Conservation (phyloP, 64 coral and sea anemone species). For the Montipora foliosa region DNA sequence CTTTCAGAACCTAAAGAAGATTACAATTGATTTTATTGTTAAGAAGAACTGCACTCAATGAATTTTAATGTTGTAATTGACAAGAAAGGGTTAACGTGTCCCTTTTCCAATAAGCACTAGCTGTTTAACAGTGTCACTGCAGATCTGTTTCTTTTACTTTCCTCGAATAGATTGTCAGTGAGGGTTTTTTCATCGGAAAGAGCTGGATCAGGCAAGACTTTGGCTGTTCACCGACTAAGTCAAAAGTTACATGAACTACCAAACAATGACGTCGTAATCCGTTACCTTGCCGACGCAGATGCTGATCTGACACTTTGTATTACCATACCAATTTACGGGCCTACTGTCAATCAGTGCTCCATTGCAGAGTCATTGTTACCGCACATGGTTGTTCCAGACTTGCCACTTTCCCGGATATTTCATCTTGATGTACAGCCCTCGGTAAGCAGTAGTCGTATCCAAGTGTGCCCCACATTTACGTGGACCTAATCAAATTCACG, state of each 20-base stretch:
- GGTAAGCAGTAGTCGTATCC: conserved; percentile 33
- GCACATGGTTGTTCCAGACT: conserved; percentile 67
- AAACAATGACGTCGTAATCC: conserved; percentile 12
- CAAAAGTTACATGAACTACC: conserved; percentile 1
- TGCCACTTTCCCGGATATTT: conserved; percentile 92
- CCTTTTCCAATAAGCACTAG: too few relatives aligned
- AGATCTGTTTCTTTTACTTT: not conserved
- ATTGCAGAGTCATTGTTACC: conserved; percentile 62
- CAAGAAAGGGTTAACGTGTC: too few relatives aligned
- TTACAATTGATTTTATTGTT: too few relatives aligned
- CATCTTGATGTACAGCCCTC: conserved; percentile 92
- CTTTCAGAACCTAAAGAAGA: too few relatives aligned
- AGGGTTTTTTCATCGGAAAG: conserved; percentile 51
- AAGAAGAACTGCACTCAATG: too few relatives aligned
- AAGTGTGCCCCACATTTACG: not conserved
- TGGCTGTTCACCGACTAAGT: conserved; percentile 18
- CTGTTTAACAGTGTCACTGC: too few relatives aligned
- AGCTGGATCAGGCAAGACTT: conserved; percentile 58
- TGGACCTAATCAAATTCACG: too few relatives aligned
- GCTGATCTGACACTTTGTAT: conserved; percentile 29
- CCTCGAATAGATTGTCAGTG: conserved; percentile 37
- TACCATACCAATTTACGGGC: conserved; percentile 80
- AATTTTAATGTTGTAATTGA: too few relatives aligned
- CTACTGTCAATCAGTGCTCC: conserved; percentile 44
- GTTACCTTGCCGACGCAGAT: conserved; percentile 13